phyloP scores from a whole-genome alignment of 1,140 invertebrate species.

The Galleria mellonella region DNA sequence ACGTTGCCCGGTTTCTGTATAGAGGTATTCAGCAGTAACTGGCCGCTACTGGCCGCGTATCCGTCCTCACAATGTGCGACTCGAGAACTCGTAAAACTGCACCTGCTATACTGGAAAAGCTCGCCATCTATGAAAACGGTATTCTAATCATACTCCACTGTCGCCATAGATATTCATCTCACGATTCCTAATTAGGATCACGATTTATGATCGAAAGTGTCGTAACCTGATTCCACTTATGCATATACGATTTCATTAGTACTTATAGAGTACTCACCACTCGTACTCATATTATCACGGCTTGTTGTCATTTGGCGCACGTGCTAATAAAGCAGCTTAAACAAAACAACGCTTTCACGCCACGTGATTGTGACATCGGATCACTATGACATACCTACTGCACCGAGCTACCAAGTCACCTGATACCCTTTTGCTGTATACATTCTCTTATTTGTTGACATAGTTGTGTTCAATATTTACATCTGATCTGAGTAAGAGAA shows the following conservation, averaged over 20 bases:
- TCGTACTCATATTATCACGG: slow-evolving; percentile 44
- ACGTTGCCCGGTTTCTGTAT: slow-evolving; percentile 55
- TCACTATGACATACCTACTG: slow-evolving; percentile 40
- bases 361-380: slow-evolving; percentile 47
- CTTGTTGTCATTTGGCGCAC: slow-evolving; percentile 63
- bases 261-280: neutral
- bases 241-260: slow-evolving; percentile 29
- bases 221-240: slow-evolving; percentile 16
- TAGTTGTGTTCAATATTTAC: neutral
- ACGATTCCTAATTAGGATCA: slow-evolving; percentile 21
- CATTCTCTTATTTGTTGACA: slow-evolving; percentile 3
- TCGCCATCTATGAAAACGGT: slow-evolving; percentile 67
- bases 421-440: slow-evolving; percentile 36
- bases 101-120: slow-evolving; percentile 63
- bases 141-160: slow-evolving; percentile 25
- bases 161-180: slow-evolving; percentile 19
- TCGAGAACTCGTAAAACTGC: slow-evolving; percentile 51
- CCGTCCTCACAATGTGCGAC: slow-evolving; percentile 54
- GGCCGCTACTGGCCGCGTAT: slow-evolving; percentile 43
- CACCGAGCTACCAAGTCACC: slow-evolving; percentile 23
- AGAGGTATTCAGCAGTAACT: slow-evolving; percentile 26
- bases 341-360: slow-evolving; percentile 64
- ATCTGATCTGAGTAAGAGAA: no score
- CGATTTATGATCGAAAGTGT: slow-evolving; percentile 58
- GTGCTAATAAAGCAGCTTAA: slow-evolving; percentile 42